Percentiles rank a stretch among this genome's conserved stretches.
Evolutionary conservation across 2,113 vertebrate genomes (phyloP).

Genomic region (Phylloscopus trochilus): DNA sequence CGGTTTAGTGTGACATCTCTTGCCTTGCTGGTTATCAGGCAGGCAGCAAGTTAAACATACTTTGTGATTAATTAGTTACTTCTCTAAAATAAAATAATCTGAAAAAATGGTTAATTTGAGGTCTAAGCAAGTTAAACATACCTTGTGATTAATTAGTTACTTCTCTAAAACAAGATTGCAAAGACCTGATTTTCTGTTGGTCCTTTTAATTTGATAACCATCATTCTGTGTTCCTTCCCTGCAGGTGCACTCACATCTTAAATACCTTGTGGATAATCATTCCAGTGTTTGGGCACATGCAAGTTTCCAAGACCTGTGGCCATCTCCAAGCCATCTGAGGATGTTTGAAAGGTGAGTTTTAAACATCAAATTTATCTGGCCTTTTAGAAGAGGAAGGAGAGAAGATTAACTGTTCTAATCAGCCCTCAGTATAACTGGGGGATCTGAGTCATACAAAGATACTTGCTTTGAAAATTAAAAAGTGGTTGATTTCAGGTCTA

Average conservation of each 20-base stretch:
- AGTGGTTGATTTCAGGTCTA: background rate
- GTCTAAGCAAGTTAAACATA: background rate
- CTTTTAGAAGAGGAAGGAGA: background rate
- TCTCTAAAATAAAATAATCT: background rate
- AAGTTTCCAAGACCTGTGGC: constrained; percentile 92
- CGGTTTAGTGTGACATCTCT: background rate
- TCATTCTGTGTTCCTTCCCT: background rate
- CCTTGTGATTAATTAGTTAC: background rate
- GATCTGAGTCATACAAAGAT: background rate
- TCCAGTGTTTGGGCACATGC: constrained; percentile 91
- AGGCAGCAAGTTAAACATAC: background rate
- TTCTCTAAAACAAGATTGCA: background rate
- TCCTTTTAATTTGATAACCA: background rate
- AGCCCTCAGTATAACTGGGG: background rate
- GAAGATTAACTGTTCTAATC: background rate
- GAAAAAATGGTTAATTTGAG: no score
- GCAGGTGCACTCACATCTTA: constrained; percentile 90
- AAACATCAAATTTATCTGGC: background rate
- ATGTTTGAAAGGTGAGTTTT: constrained; percentile 89
- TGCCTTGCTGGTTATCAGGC: background rate
- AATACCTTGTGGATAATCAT: constrained; percentile 89
- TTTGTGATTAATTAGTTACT: background rate
- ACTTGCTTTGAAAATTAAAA: background rate
- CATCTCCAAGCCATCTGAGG: constrained; percentile 83
- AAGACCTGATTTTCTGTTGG: background rate